Evolutionary conservation across 2,888 invertebrate species (phyloP).

Genomic region (Coronaproctus castanopsis): DNA sequence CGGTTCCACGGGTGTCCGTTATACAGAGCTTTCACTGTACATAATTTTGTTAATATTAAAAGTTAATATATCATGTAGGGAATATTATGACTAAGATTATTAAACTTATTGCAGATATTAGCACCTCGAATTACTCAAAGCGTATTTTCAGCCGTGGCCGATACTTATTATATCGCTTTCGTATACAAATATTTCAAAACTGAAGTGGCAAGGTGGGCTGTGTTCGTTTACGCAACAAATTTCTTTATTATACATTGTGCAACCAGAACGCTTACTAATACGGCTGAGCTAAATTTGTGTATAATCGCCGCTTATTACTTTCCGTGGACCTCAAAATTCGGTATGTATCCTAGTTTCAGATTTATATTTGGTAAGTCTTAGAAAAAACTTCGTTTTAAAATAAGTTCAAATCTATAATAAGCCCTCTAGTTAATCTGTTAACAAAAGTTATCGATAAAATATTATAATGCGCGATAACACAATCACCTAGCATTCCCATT

Average conservation of each 20-base stretch:
- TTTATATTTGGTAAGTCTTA: no score
- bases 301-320: slow-evolving; percentile 60
- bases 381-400: no score
- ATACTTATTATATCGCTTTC: slow-evolving; percentile 41
- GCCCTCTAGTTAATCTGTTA: no score
- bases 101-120: slow-evolving; percentile 34
- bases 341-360: neutral
- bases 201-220: slow-evolving; percentile 19
- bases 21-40: no score
- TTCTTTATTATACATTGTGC: slow-evolving; percentile 89
- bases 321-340: slow-evolving; percentile 28
- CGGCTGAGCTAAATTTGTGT: slow-evolving; percentile 61
- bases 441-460: no score
- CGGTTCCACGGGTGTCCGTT: no score
- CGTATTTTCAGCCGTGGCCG: slow-evolving; percentile 50
- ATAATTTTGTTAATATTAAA: no score
- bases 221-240: slow-evolving; percentile 39
- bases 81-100: slow-evolving; percentile 2
- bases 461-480: no score
- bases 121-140: slow-evolving; percentile 68
- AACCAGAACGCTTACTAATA: slow-evolving; percentile 71
- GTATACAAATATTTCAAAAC: slow-evolving; percentile 22
- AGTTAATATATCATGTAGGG: no score
- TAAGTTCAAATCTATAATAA: no score
- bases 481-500: no score